Percentiles rank a stretch among this genome's conserved stretches.
Evolutionary conservation across 2,888 invertebrate genomes (phyloP).

Genomic region (Ametastegia equiseti): DNA sequence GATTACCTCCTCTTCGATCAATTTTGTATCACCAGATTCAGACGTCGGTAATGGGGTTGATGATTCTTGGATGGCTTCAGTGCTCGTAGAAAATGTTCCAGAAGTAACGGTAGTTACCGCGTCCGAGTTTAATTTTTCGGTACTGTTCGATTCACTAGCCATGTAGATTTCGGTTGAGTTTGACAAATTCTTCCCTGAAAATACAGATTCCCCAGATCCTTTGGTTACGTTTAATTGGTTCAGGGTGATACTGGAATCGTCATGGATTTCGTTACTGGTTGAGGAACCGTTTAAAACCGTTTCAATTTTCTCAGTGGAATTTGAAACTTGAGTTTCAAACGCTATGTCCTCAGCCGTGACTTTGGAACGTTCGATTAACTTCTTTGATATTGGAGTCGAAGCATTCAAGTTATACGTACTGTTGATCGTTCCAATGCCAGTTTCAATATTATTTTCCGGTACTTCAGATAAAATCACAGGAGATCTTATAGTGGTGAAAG

Average conservation of each 20-base stretch:
- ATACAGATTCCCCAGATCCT: constrained; percentile 52
- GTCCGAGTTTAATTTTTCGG: background rate
- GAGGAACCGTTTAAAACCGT: constrained; percentile 40
- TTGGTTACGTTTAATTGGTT: constrained; percentile 60
- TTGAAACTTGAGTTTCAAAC: background rate
- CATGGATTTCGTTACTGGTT: constrained; percentile 54
- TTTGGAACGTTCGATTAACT: constrained; percentile 5
- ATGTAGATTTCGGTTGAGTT: background rate
- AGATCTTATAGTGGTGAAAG: constrained; percentile 6
- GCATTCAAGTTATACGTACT: constrained; percentile 10
- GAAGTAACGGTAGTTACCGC: background rate
- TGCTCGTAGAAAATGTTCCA: background rate
- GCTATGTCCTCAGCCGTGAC: background rate
- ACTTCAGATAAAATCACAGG: constrained; percentile 19
- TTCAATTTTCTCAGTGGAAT: constrained; percentile 45
- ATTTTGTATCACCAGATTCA: background rate
- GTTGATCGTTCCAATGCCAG: background rate
- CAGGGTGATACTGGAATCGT: constrained; percentile 55
- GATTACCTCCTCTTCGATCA: background rate
- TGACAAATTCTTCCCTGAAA: background rate
- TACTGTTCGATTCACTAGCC: background rate
- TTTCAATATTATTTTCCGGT: constrained; percentile 29
- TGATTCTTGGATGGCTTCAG: constrained; percentile 11
- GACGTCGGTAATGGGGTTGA: background rate
- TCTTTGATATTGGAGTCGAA: constrained; percentile 16